Evolutionary conservation across 2,888 invertebrate species (phyloP), one percentile per base, ranked within the genome.

Genomic region (Yponomeuta cagnagella): DNA sequence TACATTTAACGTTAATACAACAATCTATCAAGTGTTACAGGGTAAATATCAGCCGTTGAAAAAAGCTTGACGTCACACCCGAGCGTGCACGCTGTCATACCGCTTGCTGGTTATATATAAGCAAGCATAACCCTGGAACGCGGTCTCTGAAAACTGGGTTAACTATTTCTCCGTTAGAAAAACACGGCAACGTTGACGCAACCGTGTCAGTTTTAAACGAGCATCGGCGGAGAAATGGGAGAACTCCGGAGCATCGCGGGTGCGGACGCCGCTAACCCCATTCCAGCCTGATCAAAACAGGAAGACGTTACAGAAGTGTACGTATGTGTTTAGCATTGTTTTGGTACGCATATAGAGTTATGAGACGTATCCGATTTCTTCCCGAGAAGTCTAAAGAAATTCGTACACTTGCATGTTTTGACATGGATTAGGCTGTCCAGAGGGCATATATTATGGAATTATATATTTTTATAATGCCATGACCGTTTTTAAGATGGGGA

Each of bases 91-190:
- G 33, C 33, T 37, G 67, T 67, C 67, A 67, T 67, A 43, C n/a
- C 3, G 37, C 67, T 2, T 15, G 67, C 48, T 70, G 15, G 63
- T 63, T 70, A 70, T 70, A 70, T 30, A 48, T 63, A 43, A 33
- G 23, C 33, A 31, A 33, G 65, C 33, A 52, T 52, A 70, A 63
- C 48, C 68, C 70, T 23, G 72, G 70, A 72, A 71, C 70, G 52
- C 69, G 69, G 70, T 37, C 72, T 65, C 63, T 63, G 71, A 82
- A 84, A 91, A 84, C 83, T 91, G 84, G 91, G 91, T 91, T 90
- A 91, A 89, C 90, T 90, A 89, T 90, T 58, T 88, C 82, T 82
- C 84, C 83, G 81, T 81, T 83, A 85, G 78, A 81, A 85, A 86
- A 88, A 88, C 82, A 84, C 83, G 81, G 76, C 80, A 82, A 83